Conservation (phyloP, 1,140 invertebrate species). For the Tetragnatha versicolor region DNA sequence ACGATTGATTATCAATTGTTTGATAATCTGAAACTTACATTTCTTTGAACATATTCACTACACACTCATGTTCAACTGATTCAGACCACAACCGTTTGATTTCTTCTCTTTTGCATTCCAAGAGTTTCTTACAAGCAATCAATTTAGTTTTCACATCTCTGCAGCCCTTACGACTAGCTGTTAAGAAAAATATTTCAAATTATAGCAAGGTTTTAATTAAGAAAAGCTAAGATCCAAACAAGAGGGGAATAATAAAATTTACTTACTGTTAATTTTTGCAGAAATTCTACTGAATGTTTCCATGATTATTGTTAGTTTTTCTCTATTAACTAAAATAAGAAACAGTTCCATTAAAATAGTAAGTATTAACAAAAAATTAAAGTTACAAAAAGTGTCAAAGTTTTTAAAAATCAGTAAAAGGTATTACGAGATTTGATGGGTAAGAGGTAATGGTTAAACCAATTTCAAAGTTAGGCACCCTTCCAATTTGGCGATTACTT, state of each 20-base stretch:
- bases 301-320: slow-evolving; percentile 87
- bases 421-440: background rate
- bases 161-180: slow-evolving; percentile 80
- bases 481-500: too few relatives aligned
- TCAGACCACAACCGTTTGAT: slow-evolving; percentile 91
- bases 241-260: background rate
- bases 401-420: background rate
- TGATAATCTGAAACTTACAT: slow-evolving; percentile 65
- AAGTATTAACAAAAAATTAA: background rate
- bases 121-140: slow-evolving; percentile 84
- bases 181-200: slow-evolving; percentile 20
- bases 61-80: slow-evolving; percentile 90
- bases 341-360: background rate
- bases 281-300: slow-evolving; percentile 84
- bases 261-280: slow-evolving; percentile 71
- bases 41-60: slow-evolving; percentile 84
- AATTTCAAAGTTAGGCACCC: background rate
- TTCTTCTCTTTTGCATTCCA: slow-evolving; percentile 91
- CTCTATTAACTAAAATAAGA: slow-evolving; percentile 73
- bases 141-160: slow-evolving; percentile 87
- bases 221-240: background rate
- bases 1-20: too few relatives aligned
- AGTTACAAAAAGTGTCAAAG: background rate
- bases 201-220: background rate
- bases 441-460: background rate